Base-by-base conservation (phyloP, 2,888 invertebrate genomes). In the Lissonota sp. region DNA sequence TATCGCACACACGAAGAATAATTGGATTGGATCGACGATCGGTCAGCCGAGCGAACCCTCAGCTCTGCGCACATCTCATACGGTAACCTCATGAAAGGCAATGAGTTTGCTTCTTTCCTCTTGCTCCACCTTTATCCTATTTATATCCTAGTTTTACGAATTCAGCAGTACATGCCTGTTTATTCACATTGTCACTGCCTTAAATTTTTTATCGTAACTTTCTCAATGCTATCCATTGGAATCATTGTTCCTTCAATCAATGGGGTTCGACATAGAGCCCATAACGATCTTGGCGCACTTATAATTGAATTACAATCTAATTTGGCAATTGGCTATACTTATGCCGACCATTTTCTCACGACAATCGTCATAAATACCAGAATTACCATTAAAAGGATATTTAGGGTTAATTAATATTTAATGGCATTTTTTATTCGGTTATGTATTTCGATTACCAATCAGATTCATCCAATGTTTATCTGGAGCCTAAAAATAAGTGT, bases 81-180 rank as follows among this genome's bases (percentile, higher is more conserved):
- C 74, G 37, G 74, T 73, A 77, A 79, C 72, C 87, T 88, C 88
- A 88, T 88, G 88, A 88, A 88, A 88, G 75, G 87, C 88, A 88
- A 88, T 88, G 88, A 88, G 83, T 66, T 79, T 49, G 26, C 49
- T 79, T 80, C 83, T 70, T 37, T 62, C 42, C n/a, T 51, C 70
- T 69, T 64, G 16, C 67, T 46, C 62, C 64, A 57, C 66, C 76
- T 83, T 63, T 60, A 53, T 71, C 53, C 44, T 46, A 44, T 67
- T 72, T 60, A 60, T 81, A 72, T 75, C 42, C 55, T 40, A 44
- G 42, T 76, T 80, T 72, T 49, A 14, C 51, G 55, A 63, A 42
- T 51, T 73, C 57, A 67, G 39, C 64, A 58, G 57, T 51, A 44
- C 60, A 69, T 64, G 79, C 73, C 26, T 84, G 84, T 84, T 84